phyloP scores from a whole-genome alignment of 2,888 invertebrate species.

The Tipula helvola region DNA sequence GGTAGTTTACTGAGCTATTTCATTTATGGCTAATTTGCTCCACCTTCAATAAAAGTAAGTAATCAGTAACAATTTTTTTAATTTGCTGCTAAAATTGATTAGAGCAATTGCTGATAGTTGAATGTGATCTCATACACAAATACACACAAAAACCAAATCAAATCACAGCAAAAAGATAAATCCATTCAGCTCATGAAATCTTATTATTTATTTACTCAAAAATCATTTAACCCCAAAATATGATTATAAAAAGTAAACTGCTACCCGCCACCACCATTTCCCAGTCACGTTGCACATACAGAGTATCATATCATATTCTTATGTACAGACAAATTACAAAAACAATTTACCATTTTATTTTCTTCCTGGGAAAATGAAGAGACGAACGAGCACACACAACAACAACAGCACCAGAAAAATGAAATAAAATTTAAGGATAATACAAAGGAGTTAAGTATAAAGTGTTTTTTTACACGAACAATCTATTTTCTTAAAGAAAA shows the following conservation, averaged over 20 bases:
- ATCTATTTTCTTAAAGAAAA: neutral
- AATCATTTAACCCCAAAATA: slow-evolving; percentile 4
- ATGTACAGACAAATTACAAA: neutral
- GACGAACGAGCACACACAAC: neutral
- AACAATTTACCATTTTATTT: neutral
- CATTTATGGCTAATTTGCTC: too few relatives aligned
- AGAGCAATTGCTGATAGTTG: too few relatives aligned
- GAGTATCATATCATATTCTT: neutral
- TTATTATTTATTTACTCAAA: neutral
- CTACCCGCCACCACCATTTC: neutral
- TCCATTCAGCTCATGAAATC: neutral
- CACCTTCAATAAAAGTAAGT: too few relatives aligned
- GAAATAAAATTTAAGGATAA: neutral
- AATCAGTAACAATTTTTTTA: too few relatives aligned
- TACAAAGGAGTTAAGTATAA: neutral
- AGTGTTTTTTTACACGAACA: slow-evolving; percentile 4
- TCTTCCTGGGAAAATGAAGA: neutral
- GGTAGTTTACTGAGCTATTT: too few relatives aligned
- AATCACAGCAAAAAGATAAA: neutral
- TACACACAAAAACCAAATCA: neutral
- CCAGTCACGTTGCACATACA: neutral
- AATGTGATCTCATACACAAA: neutral
- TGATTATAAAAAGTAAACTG: neutral
- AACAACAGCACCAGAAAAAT: neutral
- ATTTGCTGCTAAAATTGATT: too few relatives aligned